These are phyloP conservation scores for Macrotus californicus DNA, from an alignment of 2,113 vertebrate species.

Conservation along the genomic window DNA sequence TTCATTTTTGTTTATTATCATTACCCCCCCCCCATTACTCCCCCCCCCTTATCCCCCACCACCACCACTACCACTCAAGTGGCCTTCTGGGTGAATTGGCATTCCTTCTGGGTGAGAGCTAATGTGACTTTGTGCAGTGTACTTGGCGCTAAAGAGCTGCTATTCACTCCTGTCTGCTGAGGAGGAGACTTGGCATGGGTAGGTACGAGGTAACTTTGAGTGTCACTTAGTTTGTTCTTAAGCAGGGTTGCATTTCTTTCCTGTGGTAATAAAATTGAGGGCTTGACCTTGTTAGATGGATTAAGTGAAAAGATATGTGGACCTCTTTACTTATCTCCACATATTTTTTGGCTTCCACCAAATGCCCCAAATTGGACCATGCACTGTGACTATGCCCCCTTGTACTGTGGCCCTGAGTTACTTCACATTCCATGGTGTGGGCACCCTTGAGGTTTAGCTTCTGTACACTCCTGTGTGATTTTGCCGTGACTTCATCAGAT, in stretches of 20 bases:
- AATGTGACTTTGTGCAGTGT: background rate
- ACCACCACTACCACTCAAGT: background rate
- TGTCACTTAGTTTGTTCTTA: conserved; percentile 31
- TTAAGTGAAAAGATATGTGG: background rate
- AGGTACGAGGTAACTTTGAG: conserved; percentile 31
- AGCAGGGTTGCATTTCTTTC: background rate
- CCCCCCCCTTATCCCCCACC: no score
- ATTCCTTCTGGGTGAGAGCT: background rate
- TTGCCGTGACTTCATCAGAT: background rate
- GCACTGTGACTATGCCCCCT: background rate
- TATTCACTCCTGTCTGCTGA: background rate
- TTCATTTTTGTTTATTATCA: background rate
- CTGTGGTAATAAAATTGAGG: background rate
- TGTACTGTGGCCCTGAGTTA: background rate
- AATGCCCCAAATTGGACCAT: background rate
- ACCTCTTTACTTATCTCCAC: background rate
- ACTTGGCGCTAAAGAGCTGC: background rate
- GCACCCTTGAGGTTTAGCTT: background rate
- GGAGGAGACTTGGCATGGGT: background rate
- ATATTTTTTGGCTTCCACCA: background rate
- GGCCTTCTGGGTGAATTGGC: background rate
- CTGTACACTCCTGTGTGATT: background rate
- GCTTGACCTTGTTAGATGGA: background rate
- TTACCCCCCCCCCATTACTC: background rate
- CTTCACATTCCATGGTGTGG: background rate